These are phyloP conservation scores for Dryobotodes eremita DNA, from an alignment of 2,888 invertebrate species.

Conservation along the genomic window DNA sequence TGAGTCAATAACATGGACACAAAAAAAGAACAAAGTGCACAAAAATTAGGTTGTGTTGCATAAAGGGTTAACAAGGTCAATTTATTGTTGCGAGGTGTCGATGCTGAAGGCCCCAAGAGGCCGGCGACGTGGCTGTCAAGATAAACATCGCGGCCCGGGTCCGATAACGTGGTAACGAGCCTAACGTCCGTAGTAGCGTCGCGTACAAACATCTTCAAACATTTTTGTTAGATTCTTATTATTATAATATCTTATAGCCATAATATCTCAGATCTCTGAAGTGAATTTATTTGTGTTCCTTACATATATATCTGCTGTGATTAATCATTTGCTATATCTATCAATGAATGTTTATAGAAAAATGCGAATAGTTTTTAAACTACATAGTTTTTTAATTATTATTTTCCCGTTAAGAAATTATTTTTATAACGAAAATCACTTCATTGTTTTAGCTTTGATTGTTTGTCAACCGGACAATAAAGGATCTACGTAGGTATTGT, in stretches of 20 bases:
- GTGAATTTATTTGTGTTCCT: background rate
- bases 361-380: background rate
- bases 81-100: slow-evolving; percentile 84
- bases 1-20: slow-evolving; percentile 23
- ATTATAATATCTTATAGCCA: background rate
- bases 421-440: background rate
- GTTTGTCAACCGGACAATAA: background rate
- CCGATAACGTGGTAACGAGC: slow-evolving; percentile 86
- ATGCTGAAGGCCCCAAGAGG: slow-evolving; percentile 82
- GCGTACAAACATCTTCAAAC: slow-evolving; percentile 66
- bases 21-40: slow-evolving; percentile 52
- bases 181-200: slow-evolving; percentile 81
- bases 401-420: background rate
- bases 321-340: background rate
- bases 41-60: slow-evolving; percentile 70
- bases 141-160: slow-evolving; percentile 81
- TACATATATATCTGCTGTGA: background rate
- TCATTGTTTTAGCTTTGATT: background rate
- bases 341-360: background rate
- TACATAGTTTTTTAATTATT: background rate
- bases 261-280: too few relatives aligned
- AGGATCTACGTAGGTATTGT: background rate
- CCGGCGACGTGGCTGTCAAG: slow-evolving; percentile 85
- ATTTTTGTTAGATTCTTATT: slow-evolving; percentile 53
- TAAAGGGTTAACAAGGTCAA: slow-evolving; percentile 82